Percentiles rank a stretch among this genome's conserved stretches.
These are phyloP conservation scores for Luehdorfia chinensis DNA, from an alignment of 1,140 invertebrate genomes.

Conservation along the genomic window DNA sequence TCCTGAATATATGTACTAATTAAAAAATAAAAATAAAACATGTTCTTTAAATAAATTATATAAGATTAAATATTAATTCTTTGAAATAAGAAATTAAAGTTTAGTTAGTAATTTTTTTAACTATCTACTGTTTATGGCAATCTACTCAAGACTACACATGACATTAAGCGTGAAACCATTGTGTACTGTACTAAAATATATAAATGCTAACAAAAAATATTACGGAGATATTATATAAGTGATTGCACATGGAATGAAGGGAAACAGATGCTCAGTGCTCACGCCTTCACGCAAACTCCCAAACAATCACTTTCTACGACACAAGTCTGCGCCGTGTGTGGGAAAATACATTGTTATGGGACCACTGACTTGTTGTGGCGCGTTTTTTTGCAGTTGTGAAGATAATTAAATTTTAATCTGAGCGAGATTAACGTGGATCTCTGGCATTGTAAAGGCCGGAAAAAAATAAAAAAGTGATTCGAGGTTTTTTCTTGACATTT, in stretches of 20 bases:
- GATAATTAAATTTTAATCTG: not conserved
- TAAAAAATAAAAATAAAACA: too few relatives aligned
- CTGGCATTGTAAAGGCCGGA: not conserved
- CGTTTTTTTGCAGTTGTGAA: not conserved
- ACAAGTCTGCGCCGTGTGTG: constrained; percentile 6
- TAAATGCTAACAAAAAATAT: too few relatives aligned
- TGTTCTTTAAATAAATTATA: too few relatives aligned
- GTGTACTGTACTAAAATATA: too few relatives aligned
- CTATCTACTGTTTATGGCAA: too few relatives aligned
- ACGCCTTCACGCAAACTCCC: not conserved
- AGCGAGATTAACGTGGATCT: not conserved
- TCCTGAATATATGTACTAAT: too few relatives aligned
- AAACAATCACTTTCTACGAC: constrained; percentile 12
- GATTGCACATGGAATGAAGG: not conserved
- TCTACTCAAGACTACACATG: too few relatives aligned
- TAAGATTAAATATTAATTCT: too few relatives aligned
- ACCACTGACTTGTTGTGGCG: constrained; percentile 2
- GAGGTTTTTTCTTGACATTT: too few relatives aligned
- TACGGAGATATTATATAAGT: not conserved
- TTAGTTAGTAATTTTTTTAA: too few relatives aligned
- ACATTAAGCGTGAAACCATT: too few relatives aligned
- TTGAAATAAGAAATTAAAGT: too few relatives aligned
- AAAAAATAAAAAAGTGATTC: not conserved
- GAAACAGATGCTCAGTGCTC: constrained; percentile 1
- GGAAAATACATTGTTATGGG: constrained; percentile 12